Conservation (phyloP, 2,797 vertebrate species). For the Streptopelia turtur region DNA sequence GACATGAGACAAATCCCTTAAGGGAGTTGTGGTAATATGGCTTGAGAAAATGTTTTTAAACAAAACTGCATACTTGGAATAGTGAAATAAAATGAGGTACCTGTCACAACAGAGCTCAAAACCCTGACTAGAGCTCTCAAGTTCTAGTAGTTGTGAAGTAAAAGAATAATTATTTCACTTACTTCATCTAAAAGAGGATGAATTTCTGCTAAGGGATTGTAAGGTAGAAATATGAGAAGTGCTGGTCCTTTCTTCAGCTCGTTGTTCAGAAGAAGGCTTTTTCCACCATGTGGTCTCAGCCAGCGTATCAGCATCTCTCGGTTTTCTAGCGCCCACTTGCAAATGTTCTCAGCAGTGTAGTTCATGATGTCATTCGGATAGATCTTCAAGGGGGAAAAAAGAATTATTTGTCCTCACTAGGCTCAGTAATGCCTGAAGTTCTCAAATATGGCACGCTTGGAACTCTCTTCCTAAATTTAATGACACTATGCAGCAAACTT, state of each 20-base stretch:
- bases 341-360: slow-evolving; percentile 90
- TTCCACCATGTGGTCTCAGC: slow-evolving; percentile 83
- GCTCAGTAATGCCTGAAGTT: not conserved
- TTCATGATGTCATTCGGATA: slow-evolving; percentile 86
- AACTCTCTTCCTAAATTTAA: not conserved
- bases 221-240: slow-evolving; percentile 91
- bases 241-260: slow-evolving; percentile 94
- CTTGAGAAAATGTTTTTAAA: not conserved
- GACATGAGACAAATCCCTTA: not conserved
- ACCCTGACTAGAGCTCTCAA: not conserved
- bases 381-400: slow-evolving; percentile 76
- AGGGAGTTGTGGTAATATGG: not conserved
- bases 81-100: not conserved
- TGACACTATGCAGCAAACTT: not conserved
- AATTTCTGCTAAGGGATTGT: slow-evolving; percentile 84
- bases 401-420: not conserved
- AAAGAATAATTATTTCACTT: slow-evolving; percentile 27
- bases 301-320: slow-evolving; percentile 82
- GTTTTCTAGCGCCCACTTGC: slow-evolving; percentile 91
- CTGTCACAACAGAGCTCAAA: not conserved
- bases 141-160: not conserved
- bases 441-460: not conserved
- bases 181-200: slow-evolving; percentile 88
- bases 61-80: not conserved
- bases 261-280: slow-evolving; percentile 83